Evolutionary conservation across 1,140 invertebrate genomes (phyloP).

Genomic region (Delia radicum): DNA sequence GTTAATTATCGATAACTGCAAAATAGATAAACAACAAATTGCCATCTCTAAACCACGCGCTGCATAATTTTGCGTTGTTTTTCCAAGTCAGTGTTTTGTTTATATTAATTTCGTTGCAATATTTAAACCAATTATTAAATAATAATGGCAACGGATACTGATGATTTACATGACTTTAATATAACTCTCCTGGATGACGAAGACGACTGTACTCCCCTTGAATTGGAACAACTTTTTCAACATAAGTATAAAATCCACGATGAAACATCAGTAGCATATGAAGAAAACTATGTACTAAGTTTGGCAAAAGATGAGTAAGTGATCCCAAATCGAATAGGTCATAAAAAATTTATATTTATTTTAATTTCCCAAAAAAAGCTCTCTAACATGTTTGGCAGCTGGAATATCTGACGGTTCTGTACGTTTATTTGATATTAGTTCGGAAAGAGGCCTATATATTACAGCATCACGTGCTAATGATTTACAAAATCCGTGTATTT

Average conservation of each 20-base stretch:
- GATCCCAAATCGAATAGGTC: not conserved
- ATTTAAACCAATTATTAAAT: too few species aligned
- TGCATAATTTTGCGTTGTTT: too few species aligned
- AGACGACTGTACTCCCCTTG: constrained; percentile 37
- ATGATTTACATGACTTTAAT: too few species aligned
- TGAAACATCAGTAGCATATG: constrained; percentile 35
- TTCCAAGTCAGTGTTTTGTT: too few species aligned
- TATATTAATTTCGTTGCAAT: too few species aligned
- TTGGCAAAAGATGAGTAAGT: constrained; percentile 33
- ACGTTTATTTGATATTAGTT: constrained; percentile 39
- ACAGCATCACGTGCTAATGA: not conserved
- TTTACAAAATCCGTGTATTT: constrained; percentile 19
- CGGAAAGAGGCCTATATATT: constrained; percentile 2
- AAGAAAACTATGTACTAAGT: constrained; percentile 39
- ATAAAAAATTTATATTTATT: not conserved
- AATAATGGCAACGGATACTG: too few species aligned
- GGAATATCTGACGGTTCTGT: constrained; percentile 40
- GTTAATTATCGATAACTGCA: too few species aligned
- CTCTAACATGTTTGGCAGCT: constrained; percentile 37
- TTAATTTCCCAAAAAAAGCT: not conserved
- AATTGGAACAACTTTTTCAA: constrained; percentile 35
- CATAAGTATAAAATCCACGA: constrained; percentile 32
- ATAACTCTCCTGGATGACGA: constrained; percentile 32
- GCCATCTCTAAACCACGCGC: too few species aligned
- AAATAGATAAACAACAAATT: too few species aligned